Evolutionary conservation across 1,140 invertebrate species (phyloP).

Genomic region (Bradysia coprophila): DNA sequence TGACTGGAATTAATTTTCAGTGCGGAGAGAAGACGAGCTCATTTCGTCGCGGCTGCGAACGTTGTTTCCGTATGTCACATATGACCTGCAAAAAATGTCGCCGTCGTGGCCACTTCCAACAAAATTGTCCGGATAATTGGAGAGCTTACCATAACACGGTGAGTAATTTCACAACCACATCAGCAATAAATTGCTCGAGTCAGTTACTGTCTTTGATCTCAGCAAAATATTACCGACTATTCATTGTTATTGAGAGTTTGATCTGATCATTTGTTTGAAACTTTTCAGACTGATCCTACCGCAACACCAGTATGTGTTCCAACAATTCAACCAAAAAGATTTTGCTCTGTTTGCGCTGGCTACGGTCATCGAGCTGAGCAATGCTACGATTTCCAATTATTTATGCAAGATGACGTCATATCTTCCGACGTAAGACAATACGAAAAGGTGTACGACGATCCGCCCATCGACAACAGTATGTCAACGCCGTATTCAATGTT

Average conservation of each 20-base stretch:
- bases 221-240: no score
- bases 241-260: no score
- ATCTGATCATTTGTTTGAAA: no score
- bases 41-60: constrained; percentile 32
- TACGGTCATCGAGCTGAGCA: constrained; percentile 37
- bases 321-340: no score
- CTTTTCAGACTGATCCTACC: no score
- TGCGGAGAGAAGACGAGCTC: constrained; percentile 37
- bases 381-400: constrained; percentile 18
- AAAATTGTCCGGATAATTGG: constrained; percentile 46
- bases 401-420: constrained; percentile 10
- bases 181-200: no score
- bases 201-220: no score
- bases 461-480: not conserved
- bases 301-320: no score
- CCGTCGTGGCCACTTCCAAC: constrained; percentile 32
- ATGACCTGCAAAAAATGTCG: constrained; percentile 34
- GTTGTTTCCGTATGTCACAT: constrained; percentile 31
- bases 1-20: no score
- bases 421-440: constrained; percentile 12
- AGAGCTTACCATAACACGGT: constrained; percentile 46
- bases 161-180: constrained; percentile 11
- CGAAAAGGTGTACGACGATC: constrained; percentile 14
- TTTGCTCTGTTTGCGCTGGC: no score
- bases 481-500: not conserved